Percentiles rank a stretch among this genome's conserved stretches.
Evolutionary conservation across 2,797 vertebrate species (phyloP).

Genomic region (Schizothorax lantsangensis): DNA sequence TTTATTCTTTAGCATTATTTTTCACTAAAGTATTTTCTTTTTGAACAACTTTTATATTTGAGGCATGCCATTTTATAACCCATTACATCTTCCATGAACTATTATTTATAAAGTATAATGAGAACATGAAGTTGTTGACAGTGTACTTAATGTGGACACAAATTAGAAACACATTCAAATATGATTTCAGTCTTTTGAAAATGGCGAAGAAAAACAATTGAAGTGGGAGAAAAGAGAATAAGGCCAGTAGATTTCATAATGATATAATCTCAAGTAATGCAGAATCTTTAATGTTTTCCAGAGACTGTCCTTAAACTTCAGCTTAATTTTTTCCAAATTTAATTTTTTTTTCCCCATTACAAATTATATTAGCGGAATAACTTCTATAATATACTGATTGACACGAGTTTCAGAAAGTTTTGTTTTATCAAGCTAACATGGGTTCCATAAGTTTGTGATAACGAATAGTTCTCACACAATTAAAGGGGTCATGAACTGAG

Average conservation of each 20-base stretch:
- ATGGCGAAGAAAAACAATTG: neutral
- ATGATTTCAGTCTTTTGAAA: neutral
- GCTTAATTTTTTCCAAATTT: neutral
- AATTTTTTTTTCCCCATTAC: neutral
- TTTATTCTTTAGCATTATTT: neutral
- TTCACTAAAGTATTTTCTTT: neutral
- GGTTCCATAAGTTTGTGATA: neutral
- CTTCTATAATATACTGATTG: neutral
- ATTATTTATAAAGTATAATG: neutral
- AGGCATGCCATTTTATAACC: neutral
- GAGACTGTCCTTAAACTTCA: constrained; percentile 63
- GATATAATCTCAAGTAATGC: constrained; percentile 53
- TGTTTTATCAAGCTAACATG: neutral
- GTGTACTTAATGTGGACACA: neutral
- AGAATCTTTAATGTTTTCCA: constrained; percentile 62
- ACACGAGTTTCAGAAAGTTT: neutral
- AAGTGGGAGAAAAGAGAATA: neutral
- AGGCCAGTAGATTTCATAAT: constrained; percentile 53
- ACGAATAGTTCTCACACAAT: neutral
- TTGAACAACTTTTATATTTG: neutral
- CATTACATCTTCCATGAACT: neutral
- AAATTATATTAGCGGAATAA: neutral
- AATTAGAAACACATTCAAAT: constrained; percentile 6
- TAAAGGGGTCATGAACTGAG: neutral
- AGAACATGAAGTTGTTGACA: neutral